Evolutionary conservation across 2,888 invertebrate species (phyloP), one percentile per base, ranked within the genome.

Genomic region (Phortica magna): DNA sequence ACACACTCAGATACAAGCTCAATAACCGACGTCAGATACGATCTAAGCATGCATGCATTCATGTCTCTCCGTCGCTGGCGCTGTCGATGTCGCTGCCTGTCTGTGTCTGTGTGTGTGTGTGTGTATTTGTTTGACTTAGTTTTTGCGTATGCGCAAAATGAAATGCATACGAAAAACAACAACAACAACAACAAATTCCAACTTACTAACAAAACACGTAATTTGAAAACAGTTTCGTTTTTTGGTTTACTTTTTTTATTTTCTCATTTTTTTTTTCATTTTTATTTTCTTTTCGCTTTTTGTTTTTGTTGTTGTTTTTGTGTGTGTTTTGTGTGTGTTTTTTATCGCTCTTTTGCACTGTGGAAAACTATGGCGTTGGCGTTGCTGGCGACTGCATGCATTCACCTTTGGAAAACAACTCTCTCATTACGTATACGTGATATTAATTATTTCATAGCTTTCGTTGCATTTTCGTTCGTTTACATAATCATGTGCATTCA

Each of bases 41-140:
- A 19, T 61, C 22, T 22, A 22, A 61, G 22, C 61, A 61, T 61
- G 61, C 61, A 22, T 59, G 59, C 22, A 9, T 67, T 7, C 9
- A 39, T 19, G 71, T 55, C 7, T 72, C 48, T 31, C 31, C 31
- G 3, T 31, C 31, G 31, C 31, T 31, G 31, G 3, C 31, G 76
- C 31, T 70, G 64, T 75, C 17, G 7, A 7, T 22, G 59, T 59
- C n/a, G 17, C 17, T 59, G 17, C 19, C 19, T 22, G 22, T 1
- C 61, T 61, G 19, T 22, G 2, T 61, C n/a, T 72, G 43, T 57
- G 71, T 65, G 73, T 72, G 61, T 73, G 39, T 68, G 73, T 64
- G 43, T 71, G 76, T 65, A 72, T 75, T 59, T 68, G 61, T 53
- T 73, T 68, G 70, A 73, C 68, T 42, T 75, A 65, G 55, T 73